Conservation (phyloP, 1,140 invertebrate species). For the Drosophila kepulauana region DNA sequence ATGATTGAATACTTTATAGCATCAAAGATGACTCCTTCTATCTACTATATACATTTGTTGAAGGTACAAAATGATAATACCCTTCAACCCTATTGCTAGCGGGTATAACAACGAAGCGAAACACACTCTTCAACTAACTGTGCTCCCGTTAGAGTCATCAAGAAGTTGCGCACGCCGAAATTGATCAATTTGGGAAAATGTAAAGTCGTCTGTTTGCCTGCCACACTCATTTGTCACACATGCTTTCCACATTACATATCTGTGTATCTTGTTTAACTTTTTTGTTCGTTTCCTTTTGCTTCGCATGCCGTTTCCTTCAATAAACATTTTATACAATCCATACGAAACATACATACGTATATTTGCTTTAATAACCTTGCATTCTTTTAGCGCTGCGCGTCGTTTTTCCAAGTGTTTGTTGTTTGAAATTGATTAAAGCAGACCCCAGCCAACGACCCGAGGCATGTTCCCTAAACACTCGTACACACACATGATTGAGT, state of each 20-base stretch:
- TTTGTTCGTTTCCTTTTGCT: slow-evolving; percentile 3
- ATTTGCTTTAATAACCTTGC: slow-evolving; percentile 67
- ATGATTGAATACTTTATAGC: too few relatives aligned
- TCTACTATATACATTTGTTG: too few relatives aligned
- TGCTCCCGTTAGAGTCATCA: slow-evolving; percentile 17
- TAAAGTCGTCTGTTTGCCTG: slow-evolving; percentile 51
- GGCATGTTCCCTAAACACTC: slow-evolving; percentile 64
- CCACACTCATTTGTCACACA: slow-evolving; percentile 38
- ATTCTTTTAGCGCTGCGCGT: slow-evolving; percentile 58
- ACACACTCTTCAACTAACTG: neutral
- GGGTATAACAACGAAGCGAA: too few relatives aligned
- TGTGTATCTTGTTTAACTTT: slow-evolving; percentile 3
- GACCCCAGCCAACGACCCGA: slow-evolving; percentile 58
- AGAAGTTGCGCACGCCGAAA: slow-evolving; percentile 27
- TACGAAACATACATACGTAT: slow-evolving; percentile 25
- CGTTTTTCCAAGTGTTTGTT: slow-evolving; percentile 64
- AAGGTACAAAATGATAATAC: too few relatives aligned
- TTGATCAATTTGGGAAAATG: slow-evolving; percentile 53
- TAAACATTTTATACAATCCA: slow-evolving; percentile 61
- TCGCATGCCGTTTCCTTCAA: slow-evolving; percentile 32
- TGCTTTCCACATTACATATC: neutral
- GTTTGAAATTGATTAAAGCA: slow-evolving; percentile 79
- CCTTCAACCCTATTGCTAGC: too few relatives aligned
- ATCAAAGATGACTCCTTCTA: too few relatives aligned
- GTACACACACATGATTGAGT: slow-evolving; percentile 66